Evolutionary conservation across 92 coral and sea anemone genomes (phyloP), one percentile per base, ranked within the genome.

Genomic region (Blastomussa wellsi): DNA sequence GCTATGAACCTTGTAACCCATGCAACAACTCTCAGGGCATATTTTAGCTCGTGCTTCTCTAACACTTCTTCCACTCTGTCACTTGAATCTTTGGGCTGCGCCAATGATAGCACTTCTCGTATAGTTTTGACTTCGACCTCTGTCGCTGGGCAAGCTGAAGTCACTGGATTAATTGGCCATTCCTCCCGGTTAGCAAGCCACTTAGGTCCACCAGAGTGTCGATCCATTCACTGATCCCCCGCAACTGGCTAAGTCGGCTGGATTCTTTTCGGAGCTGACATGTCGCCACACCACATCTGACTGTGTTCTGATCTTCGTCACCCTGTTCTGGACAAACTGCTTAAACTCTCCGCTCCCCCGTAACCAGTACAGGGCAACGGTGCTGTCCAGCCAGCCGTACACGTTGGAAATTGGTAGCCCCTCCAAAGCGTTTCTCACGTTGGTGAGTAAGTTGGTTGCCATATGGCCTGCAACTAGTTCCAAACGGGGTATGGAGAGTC

Each of bases 241-340:
- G 22, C 89, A 36, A 78, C 89, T 86, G 22, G 79, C 85, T 7
- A 86, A 66, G 37, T 86, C 89, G 0, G 89, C 89, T 14, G 85
- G 89, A 68, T 86, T 86, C 31, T 53, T 39, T 65, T 67, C 52
- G 12, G 89, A 39, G 2, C 79, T 77, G 7, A 86, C 85, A 26
- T 86, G 85, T 32, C 85, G 53, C 89, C 89, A 86, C 11, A 59
- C 41, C 19, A 86, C 60, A 29, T 79, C 60, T 17, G 79, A 31
- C 22, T 86, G 85, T 4, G 49, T 80, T 3, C 22, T 19, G 24
- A 65, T 65, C 71, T 65, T 65, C 36, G 22, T 2, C 33, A 65
- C 71, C 33, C 71, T 19, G 68, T 82, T 57, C 62, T 33, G 16
- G 24, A 88, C 88, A 42, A n/a, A n/a, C n/a, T n/a, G n/a, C n/a